Percentiles rank a stretch among this genome's conserved stretches.
phyloP scores from a whole-genome alignment of 2,113 vertebrate species.

The Mandrillus leucophaeus region DNA sequence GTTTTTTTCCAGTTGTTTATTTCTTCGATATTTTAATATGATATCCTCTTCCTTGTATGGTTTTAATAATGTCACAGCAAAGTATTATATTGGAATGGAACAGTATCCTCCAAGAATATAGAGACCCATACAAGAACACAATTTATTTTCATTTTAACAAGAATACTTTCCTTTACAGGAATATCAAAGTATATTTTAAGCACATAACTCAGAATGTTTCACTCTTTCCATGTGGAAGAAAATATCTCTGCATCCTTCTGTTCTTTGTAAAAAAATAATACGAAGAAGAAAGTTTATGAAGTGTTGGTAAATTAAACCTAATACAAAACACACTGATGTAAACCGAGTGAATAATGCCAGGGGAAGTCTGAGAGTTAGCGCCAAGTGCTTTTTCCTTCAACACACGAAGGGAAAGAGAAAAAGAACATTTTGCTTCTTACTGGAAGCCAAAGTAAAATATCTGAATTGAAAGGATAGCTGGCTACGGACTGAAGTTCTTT shows the following conservation, averaged over 20 bases:
- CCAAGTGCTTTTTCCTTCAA: neutral
- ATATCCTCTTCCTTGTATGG: neutral
- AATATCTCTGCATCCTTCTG: neutral
- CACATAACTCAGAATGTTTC: constrained; percentile 17
- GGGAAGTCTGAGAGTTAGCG: neutral
- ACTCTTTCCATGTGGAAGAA: constrained; percentile 15
- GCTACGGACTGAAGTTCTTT: neutral
- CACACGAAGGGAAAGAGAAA: neutral
- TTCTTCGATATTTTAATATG: neutral
- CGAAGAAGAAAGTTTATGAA: neutral
- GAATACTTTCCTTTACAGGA: constrained; percentile 21
- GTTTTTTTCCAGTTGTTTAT: constrained; percentile 1
- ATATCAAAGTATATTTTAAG: constrained; percentile 42
- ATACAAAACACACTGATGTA: neutral
- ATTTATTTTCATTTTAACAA: constrained; percentile 14
- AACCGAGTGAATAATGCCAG: neutral
- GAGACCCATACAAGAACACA: neutral
- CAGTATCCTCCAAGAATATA: neutral
- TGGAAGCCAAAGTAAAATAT: neutral
- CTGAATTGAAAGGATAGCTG: neutral
- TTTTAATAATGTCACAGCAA: neutral
- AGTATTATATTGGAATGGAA: neutral
- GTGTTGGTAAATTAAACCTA: neutral
- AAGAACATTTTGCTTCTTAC: neutral
- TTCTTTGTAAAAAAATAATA: neutral